These are phyloP conservation scores for Calonectris borealis DNA, from an alignment of 2,113 vertebrate species.

Conservation along the genomic window DNA sequence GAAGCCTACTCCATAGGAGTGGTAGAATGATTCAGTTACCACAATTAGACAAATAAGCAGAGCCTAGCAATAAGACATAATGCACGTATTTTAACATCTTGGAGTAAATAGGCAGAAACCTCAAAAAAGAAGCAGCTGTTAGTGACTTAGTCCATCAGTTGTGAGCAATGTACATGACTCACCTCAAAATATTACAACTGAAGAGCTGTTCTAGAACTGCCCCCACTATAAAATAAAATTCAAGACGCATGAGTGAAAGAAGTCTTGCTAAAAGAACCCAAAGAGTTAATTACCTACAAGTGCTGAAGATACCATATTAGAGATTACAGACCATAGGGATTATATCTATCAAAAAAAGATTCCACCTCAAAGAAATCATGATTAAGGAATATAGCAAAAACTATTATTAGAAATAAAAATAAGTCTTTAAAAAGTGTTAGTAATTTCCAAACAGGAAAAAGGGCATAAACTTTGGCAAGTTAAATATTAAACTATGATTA, in stretches of 20 bases:
- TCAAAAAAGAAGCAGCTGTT: not conserved
- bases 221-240: not conserved
- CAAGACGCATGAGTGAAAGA: not conserved
- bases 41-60: not conserved
- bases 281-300: not conserved
- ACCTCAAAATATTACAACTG: not conserved
- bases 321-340: not conserved
- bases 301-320: not conserved
- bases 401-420: not conserved
- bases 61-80: not conserved
- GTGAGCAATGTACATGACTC: not conserved
- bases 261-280: not conserved
- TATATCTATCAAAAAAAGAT: not conserved
- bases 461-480: not conserved
- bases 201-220: not conserved
- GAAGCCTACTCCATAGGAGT: not conserved
- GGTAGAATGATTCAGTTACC: not conserved
- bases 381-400: not conserved
- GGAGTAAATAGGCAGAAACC: not conserved
- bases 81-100: not conserved
- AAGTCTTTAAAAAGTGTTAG: not conserved
- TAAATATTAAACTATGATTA: not conserved
- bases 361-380: not conserved
- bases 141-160: not conserved
- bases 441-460: not conserved